These are phyloP conservation scores for Erinaceus europaeus DNA, from an alignment of 2,113 vertebrate species.

Conservation along the genomic window DNA sequence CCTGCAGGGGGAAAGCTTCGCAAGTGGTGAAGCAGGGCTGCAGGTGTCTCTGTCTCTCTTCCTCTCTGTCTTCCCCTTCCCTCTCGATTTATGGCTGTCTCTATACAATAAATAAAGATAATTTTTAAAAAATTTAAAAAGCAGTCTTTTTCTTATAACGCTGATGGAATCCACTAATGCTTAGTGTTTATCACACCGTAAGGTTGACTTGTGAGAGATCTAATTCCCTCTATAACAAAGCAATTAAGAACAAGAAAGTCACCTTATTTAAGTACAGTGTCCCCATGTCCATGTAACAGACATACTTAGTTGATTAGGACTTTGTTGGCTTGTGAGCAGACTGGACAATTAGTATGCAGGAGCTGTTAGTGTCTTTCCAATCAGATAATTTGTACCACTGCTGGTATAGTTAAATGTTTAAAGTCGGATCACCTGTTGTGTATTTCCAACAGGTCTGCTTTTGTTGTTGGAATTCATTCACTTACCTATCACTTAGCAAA, in stretches of 20 bases:
- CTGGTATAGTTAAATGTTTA: not conserved
- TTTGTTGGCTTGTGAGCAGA: not conserved
- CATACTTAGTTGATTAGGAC: not conserved
- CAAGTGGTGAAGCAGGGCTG: too few species aligned
- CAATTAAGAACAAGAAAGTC: not conserved
- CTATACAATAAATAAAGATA: too few species aligned
- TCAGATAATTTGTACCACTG: not conserved
- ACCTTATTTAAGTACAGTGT: not conserved
- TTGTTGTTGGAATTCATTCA: not conserved
- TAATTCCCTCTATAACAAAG: not conserved
- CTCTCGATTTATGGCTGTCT: too few species aligned
- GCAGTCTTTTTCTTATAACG: not conserved
- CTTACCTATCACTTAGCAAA: not conserved
- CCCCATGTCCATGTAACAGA: not conserved
- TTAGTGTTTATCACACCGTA: not conserved
- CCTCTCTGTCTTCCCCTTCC: too few species aligned
- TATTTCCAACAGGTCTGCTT: too few species aligned
- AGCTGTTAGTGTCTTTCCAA: not conserved
- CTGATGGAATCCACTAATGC: not conserved
- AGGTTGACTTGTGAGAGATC: not conserved
- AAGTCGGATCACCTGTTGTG: not conserved
- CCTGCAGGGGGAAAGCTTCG: too few species aligned
- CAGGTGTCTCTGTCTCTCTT: too few species aligned
- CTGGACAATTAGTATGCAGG: not conserved
- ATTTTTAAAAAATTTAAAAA: too few species aligned